Conservation (phyloP, 2,888 invertebrate genomes). For the Kuschelorhynchus macadamiae region DNA sequence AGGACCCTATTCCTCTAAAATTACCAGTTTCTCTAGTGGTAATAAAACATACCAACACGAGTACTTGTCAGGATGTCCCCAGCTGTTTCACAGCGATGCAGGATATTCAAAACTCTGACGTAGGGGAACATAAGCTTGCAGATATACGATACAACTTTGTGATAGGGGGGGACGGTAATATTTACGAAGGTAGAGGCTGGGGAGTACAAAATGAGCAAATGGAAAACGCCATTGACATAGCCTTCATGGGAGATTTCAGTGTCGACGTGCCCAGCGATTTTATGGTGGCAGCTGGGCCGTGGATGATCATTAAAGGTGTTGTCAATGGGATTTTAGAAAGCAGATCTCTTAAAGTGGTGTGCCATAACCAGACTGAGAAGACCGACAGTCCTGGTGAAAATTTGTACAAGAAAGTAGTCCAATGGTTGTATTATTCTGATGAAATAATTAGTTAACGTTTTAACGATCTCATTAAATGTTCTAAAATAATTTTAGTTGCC, state of each 20-base stretch:
- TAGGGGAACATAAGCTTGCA: constrained; percentile 56
- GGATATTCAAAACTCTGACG: constrained; percentile 67
- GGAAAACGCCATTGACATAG: constrained; percentile 51
- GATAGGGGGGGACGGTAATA: constrained; percentile 83
- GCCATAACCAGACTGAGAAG: constrained; percentile 70
- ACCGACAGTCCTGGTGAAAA: constrained; percentile 71
- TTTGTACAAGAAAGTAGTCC: constrained; percentile 68
- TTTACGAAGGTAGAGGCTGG: constrained; percentile 76
- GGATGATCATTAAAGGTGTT: constrained; percentile 62
- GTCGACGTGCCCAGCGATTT: constrained; percentile 57
- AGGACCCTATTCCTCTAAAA: not conserved
- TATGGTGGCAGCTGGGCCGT: constrained; percentile 68
- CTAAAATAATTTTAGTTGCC: too few relatives aligned
- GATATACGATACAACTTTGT: constrained; percentile 71
- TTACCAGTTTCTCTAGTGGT: constrained; percentile 61
- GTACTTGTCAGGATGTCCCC: constrained; percentile 66
- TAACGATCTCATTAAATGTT: too few relatives aligned
- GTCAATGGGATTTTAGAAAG: constrained; percentile 1
- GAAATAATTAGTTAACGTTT: constrained; percentile 4
- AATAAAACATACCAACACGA: constrained; percentile 71
- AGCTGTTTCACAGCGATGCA: constrained; percentile 70
- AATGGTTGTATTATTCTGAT: constrained; percentile 68
- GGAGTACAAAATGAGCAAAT: constrained; percentile 58
- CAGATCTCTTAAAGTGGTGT: constrained; percentile 68
- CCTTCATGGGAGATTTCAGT: constrained; percentile 51